Percentiles rank a stretch among this genome's conserved stretches.
phyloP scores from a whole-genome alignment of 2,888 invertebrate species.

The Cantharis flavilabris region DNA sequence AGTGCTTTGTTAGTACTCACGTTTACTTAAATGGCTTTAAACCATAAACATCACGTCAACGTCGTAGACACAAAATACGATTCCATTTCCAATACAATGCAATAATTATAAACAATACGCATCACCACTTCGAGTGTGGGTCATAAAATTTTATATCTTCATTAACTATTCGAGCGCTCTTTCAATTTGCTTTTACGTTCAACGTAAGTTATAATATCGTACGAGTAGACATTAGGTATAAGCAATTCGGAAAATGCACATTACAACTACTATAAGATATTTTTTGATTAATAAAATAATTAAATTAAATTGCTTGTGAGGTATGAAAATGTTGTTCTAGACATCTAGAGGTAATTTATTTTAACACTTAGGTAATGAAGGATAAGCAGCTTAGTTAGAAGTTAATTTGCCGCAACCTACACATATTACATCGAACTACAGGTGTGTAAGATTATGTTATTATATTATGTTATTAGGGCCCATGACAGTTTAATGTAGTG shows the following conservation, averaged over 20 bases:
- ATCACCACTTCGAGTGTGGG: not conserved
- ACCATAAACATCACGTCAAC: conserved; percentile 3
- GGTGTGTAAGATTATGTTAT: conserved; percentile 51
- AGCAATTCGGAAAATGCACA: not conserved
- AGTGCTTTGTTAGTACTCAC: not conserved
- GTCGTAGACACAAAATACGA: not conserved
- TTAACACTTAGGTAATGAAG: not conserved
- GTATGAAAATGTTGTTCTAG: not conserved
- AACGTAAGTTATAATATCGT: not conserved
- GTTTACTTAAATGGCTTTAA: not conserved
- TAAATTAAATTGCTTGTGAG: not conserved
- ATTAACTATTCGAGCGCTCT: not conserved
- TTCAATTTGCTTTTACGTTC: not conserved
- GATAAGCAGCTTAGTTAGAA: not conserved
- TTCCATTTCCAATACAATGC: not conserved
- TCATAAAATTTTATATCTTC: conserved; percentile 15
- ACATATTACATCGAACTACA: conserved; percentile 14
- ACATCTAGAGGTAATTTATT: not conserved
- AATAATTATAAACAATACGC: conserved; percentile 1
- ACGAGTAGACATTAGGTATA: too few relatives aligned
- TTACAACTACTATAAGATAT: not conserved
- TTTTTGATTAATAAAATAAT: not conserved
- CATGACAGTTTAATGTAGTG: conserved; percentile 55
- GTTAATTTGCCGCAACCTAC: conserved; percentile 19
- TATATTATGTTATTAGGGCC: conserved; percentile 54